Percentiles rank a stretch among this genome's conserved stretches.
Conservation (phyloP, 2,797 vertebrate species). For the Eupleurogrammus muticus region DNA sequence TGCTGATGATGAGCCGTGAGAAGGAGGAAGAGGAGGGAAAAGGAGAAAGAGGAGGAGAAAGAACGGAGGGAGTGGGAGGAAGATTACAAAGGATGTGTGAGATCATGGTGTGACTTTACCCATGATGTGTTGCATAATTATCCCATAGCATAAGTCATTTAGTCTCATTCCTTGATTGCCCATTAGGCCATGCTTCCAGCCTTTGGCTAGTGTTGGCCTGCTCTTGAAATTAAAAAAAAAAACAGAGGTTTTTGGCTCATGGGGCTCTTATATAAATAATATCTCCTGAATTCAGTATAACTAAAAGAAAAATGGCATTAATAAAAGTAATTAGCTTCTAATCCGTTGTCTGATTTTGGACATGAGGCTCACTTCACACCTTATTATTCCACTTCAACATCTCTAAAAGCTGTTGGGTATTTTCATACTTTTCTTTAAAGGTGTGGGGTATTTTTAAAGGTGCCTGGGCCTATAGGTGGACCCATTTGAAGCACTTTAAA, state of each 20-base stretch:
- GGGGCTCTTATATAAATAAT: conserved; percentile 7
- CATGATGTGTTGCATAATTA: conserved; percentile 33
- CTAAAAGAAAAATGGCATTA: background rate
- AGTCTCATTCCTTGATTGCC: background rate
- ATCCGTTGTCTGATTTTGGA: conserved; percentile 12
- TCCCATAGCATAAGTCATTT: conserved; percentile 8
- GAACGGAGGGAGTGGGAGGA: conserved; percentile 28
- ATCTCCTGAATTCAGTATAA: conserved; percentile 5
- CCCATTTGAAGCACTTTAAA: conserved; percentile 41
- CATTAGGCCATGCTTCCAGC: background rate
- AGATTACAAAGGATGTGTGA: conserved; percentile 42
- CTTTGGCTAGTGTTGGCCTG: conserved; percentile 5
- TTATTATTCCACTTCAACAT: conserved; percentile 18
- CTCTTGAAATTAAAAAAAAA: conserved; percentile 22
- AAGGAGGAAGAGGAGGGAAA: conserved; percentile 13
- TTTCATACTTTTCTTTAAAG: conserved; percentile 27
- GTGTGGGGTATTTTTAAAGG: background rate
- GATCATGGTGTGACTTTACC: conserved; percentile 53
- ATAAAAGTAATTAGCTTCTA: conserved; percentile 13
- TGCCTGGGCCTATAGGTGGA: conserved; percentile 44
- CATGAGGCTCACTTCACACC: conserved; percentile 24
- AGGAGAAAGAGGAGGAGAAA: conserved; percentile 13
- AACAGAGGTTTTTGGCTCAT: background rate
- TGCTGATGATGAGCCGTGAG: conserved; percentile 6
- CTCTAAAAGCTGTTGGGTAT: conserved; percentile 5